Conservation (phyloP, 2,113 vertebrate genomes). For the Antigone vipio region DNA sequence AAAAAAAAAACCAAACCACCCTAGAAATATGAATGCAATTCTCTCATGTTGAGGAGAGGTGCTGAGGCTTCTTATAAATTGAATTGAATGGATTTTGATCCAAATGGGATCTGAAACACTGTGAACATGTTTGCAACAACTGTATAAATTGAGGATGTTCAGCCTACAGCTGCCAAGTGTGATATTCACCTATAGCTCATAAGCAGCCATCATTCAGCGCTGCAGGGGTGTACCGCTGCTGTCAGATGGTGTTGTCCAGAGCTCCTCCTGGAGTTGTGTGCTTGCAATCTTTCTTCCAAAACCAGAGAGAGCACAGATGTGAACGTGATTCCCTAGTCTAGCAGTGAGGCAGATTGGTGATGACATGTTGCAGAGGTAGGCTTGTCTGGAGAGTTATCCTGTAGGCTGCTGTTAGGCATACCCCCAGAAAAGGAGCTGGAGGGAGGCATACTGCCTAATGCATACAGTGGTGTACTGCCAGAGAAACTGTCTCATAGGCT, state of each 20-base stretch:
- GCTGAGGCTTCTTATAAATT: not conserved
- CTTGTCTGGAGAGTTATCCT: not conserved
- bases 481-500: not conserved
- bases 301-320: not conserved
- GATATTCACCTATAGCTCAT: not conserved
- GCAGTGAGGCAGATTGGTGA: not conserved
- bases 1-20: not conserved
- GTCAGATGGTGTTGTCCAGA: not conserved
- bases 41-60: not conserved
- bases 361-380: not conserved
- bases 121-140: not conserved
- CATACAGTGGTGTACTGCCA: not conserved
- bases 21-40: not conserved
- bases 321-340: not conserved
- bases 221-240: fast-evolving
- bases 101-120: not conserved
- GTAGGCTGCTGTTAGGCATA: not conserved
- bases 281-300: not conserved
- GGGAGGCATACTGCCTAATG: not conserved
- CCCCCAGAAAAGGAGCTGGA: not conserved
- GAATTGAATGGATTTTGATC: not conserved
- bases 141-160: not conserved
- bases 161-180: not conserved
- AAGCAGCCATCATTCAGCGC: fast-evolving
- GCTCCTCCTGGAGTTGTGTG: not conserved